Conservation (phyloP, 2,113 vertebrate genomes). For the Ariopsis seemanni region DNA sequence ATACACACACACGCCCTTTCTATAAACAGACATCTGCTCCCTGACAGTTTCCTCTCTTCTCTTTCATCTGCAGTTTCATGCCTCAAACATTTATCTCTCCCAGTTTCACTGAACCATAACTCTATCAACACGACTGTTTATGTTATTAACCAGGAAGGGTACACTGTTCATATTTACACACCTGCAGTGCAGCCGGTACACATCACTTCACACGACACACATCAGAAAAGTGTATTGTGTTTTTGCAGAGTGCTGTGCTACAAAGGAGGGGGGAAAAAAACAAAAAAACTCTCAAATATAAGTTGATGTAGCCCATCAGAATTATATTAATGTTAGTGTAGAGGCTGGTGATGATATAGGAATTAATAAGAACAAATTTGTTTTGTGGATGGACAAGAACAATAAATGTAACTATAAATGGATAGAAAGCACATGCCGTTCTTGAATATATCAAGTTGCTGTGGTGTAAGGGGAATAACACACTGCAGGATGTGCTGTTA, state of each 20-base stretch:
- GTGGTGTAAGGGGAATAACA: neutral
- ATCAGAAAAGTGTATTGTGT: neutral
- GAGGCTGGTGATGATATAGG: too few species aligned
- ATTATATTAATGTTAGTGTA: neutral
- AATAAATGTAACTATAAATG: too few species aligned
- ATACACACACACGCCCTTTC: neutral
- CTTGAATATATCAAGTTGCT: too few species aligned
- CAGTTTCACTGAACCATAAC: neutral
- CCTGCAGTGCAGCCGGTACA: neutral
- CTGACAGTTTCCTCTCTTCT: neutral
- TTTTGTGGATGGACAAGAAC: too few species aligned
- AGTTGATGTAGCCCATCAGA: neutral
- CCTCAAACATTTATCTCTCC: neutral
- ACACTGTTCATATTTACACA: constrained; percentile 10
- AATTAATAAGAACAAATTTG: too few species aligned
- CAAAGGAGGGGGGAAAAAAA: too few species aligned
- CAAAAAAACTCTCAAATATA: neutral
- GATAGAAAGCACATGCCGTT: neutral
- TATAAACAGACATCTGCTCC: neutral
- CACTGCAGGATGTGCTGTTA: neutral
- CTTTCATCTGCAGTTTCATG: neutral
- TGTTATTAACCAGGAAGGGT: neutral
- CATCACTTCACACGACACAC: neutral
- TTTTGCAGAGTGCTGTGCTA: neutral
- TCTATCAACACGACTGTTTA: neutral